These are phyloP conservation scores for Anolis sagrei DNA, from an alignment of 2,113 vertebrate genomes.

Conservation along the genomic window DNA sequence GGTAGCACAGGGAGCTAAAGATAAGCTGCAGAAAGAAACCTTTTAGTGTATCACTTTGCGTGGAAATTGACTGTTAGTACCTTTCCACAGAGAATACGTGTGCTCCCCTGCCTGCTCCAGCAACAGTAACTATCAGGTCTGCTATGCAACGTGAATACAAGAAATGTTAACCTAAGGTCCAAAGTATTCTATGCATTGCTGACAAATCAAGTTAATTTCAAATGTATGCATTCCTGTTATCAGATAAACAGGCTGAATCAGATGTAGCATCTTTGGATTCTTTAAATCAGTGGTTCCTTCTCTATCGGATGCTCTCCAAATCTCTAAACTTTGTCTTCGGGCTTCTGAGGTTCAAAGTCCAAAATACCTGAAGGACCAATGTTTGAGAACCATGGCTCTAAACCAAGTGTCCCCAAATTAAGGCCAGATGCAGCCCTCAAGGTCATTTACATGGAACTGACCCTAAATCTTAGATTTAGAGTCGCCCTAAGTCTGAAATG, in stretches of 20 bases:
- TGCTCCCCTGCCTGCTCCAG: background rate
- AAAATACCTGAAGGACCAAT: too few species aligned
- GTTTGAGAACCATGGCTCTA: background rate
- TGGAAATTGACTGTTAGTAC: constrained; percentile 32
- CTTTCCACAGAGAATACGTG: background rate
- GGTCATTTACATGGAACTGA: too few species aligned
- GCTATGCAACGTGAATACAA: background rate
- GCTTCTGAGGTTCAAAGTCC: too few species aligned
- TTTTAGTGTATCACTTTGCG: constrained; percentile 12
- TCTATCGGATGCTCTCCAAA: background rate
- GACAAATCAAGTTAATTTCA: background rate
- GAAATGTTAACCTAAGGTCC: background rate
- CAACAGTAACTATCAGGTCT: background rate
- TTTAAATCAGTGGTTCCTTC: background rate
- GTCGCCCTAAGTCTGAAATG: too few species aligned
- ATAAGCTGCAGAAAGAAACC: constrained; percentile 19
- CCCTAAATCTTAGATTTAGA: too few species aligned
- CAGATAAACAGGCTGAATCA: background rate
- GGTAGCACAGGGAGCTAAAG: background rate
- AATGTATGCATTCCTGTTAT: background rate
- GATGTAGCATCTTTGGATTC: background rate
- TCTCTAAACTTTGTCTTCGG: too few species aligned
- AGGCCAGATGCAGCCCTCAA: too few species aligned
- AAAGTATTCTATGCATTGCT: background rate
- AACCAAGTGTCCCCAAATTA: background rate